Base-by-base conservation (phyloP, 2,113 vertebrate genomes). In the Ciconia stormi region DNA sequence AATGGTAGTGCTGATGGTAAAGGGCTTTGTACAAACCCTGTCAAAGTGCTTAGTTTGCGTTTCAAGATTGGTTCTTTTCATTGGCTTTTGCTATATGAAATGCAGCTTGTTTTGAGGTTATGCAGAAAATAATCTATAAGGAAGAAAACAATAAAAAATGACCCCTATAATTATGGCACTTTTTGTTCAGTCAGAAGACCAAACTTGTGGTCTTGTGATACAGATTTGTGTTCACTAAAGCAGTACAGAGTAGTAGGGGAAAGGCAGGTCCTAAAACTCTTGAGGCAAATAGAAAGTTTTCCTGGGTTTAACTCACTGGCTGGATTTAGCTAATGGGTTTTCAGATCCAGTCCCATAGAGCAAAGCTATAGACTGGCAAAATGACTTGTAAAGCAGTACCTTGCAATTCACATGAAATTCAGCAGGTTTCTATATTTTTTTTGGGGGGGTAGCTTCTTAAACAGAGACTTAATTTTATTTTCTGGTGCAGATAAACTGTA, bases 121-220 rank as follows among this genome's bases (percentile, higher is more conserved):
- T 5, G 12, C 70, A 13, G 3, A 3, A 25, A 7, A 3, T 27
- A 9, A 78, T 52, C 13, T 25, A 0, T 3, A 47, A n/a, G 42
- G 16, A 15, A 53, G 61, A 36, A 79, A 80, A 32, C 5, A 38
- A 18, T 17, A 2, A 30, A 34, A 77, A 14, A 29, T 4, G 62
- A 63, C 2, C 7, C 44, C 40, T 0, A 0, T 50, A 34, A 42
- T n/a, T 61, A 9, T 6, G 47, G n/a, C 32, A 2, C 19, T 59
- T 65, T 11, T 9, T 73, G n/a, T 65, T 36, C 23, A 10, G 25
- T n/a, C 47, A 50, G 34, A 46, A 53, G 52, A 46, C 26, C 13
- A 8, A 8, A 17, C 32, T 46, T 1, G 0, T 0, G 1, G 34
- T 56, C 78, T 9, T 38, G 38, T 42, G 61, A 22, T 70, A 12